Percentiles rank a stretch among this genome's conserved stretches.
Conservation (phyloP, 2,113 vertebrate species). For the Ochotona princeps region DNA sequence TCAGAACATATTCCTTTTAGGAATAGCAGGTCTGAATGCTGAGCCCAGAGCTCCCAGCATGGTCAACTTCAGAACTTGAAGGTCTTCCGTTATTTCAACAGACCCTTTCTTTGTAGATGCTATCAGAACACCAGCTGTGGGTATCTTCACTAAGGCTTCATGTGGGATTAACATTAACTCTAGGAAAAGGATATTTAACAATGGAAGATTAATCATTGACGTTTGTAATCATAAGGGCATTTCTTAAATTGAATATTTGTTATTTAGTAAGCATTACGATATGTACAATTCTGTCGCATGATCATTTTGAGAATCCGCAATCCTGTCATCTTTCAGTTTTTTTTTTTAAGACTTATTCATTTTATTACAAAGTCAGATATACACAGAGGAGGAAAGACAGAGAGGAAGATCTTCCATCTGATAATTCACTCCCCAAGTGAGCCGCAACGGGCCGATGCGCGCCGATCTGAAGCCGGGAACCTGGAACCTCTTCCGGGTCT, state of each 20-base stretch:
- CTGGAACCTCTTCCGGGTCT: too few relatives aligned
- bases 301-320: slow-evolving; percentile 43
- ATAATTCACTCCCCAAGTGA: too few relatives aligned
- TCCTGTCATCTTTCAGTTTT: too few relatives aligned
- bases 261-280: background rate
- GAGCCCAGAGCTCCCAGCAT: background rate
- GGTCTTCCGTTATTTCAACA: background rate
- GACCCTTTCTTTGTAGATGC: slow-evolving; percentile 21
- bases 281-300: background rate
- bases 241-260: slow-evolving; percentile 35
- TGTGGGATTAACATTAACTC: background rate
- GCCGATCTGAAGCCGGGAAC: too few relatives aligned
- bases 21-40: background rate
- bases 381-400: too few relatives aligned
- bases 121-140: background rate
- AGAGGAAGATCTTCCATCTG: too few relatives aligned
- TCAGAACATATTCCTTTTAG: slow-evolving; percentile 15
- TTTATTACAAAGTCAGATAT: too few relatives aligned
- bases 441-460: too few relatives aligned
- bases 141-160: background rate
- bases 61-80: slow-evolving; percentile 20
- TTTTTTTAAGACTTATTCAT: too few relatives aligned
- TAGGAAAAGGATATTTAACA: slow-evolving; percentile 45
- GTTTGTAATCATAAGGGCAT: slow-evolving; percentile 11
- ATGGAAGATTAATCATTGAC: background rate